Base-by-base conservation (phyloP, 1,140 invertebrate species). In the Dendroctonus valens region DNA sequence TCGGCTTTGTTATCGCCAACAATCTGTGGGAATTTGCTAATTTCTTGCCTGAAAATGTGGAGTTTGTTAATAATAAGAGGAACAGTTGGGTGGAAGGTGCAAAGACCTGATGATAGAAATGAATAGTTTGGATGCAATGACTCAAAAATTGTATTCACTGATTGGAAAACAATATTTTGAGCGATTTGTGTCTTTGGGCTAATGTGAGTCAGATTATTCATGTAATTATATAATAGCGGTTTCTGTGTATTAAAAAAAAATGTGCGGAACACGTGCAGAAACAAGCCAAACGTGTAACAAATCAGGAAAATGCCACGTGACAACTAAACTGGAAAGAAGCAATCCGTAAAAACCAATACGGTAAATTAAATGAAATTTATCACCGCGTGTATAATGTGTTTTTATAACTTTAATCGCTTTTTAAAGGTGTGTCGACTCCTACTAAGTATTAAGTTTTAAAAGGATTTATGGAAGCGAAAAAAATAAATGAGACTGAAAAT, bases 381-480 rank as follows among this genome's bases (percentile, higher is more conserved):
- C 14, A 50, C 8, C 42, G 48, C 38, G 46, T 50, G 12, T 60
- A 60, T 60, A 60, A 50, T 60, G 59, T 51, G 49, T 60, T 60
- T 60, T 60, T 60, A 38, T 60, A 46, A 41, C 59, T 41, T 39
- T 60, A 60, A 60, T 60, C 59, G 48, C 9, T 26, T 60, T 60
- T 60, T 51, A 60, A 60, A 60, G 59, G 59, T 41, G 46, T 60
- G 59, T 60, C 59, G 42, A 60, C 59, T 60, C 59, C 59, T 60
- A 51, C 59, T 40, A 51, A 40, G 59, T 41, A 51, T 50, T 60
- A 51, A 38, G 7, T 40, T 51, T 50, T 51, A 15, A 60, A 60
- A 12, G 59, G 38, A 60, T 60, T 60, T 60, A 60, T 60, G 37
- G 14, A 6, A 51, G 59, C 14, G 49, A 41, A 60, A 51, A n/a